These are phyloP conservation scores for Theropithecus gelada DNA, from an alignment of 2,113 vertebrate species.

Conservation along the genomic window DNA sequence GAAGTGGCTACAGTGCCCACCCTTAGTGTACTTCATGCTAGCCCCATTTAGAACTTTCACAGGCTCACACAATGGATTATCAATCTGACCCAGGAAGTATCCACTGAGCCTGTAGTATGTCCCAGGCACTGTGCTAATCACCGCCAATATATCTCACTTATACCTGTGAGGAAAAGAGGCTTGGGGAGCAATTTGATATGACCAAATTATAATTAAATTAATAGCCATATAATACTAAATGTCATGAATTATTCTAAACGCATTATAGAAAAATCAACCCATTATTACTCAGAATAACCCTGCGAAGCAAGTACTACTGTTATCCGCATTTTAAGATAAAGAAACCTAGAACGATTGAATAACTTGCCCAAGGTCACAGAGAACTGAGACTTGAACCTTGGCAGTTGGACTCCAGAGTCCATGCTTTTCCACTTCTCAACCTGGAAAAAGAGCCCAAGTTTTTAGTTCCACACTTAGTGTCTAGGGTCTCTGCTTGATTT, in stretches of 20 bases:
- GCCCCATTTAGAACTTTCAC: neutral
- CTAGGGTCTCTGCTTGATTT: neutral
- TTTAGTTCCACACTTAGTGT: neutral
- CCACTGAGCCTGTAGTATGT: neutral
- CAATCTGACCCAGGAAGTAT: neutral
- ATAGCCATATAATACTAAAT: neutral
- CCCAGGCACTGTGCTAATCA: neutral
- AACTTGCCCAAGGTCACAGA: neutral
- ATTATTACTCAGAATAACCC: neutral
- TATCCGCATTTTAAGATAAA: neutral
- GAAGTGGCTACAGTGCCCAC: neutral
- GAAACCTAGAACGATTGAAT: neutral
- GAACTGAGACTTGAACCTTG: neutral
- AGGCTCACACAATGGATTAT: neutral
- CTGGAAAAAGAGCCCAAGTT: neutral
- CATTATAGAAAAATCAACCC: neutral
- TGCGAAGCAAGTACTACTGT: neutral
- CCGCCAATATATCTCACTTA: neutral
- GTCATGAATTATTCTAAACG: neutral
- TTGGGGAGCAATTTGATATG: neutral
- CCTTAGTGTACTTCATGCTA: neutral
- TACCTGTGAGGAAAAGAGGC: neutral
- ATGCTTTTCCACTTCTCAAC: neutral
- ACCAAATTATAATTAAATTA: neutral
- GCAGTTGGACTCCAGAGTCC: neutral